Conservation (phyloP, 2,113 vertebrate species). For the Chaenocephalus aceratus region DNA sequence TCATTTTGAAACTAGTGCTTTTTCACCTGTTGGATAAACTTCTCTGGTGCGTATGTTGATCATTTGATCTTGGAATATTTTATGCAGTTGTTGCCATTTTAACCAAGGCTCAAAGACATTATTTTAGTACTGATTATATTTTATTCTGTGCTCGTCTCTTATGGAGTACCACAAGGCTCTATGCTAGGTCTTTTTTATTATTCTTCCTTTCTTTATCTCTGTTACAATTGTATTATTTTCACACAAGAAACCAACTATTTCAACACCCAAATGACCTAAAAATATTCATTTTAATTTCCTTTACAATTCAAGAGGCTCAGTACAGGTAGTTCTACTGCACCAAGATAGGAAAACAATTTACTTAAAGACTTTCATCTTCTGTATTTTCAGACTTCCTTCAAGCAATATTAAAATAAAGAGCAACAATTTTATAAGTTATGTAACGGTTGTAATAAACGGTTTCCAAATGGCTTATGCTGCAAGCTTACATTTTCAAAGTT, state of each 20-base stretch:
- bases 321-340: background rate
- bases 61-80: background rate
- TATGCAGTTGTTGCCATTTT: no score
- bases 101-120: background rate
- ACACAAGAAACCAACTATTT: background rate
- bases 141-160: background rate
- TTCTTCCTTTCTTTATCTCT: background rate
- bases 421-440: no score
- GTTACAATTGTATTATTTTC: background rate
- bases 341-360: background rate
- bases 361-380: background rate
- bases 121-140: background rate
- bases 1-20: background rate
- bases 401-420: no score
- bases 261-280: no score
- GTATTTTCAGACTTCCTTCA: no score
- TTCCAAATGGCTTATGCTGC: background rate
- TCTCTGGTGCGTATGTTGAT: no score
- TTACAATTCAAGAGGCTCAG: no score
- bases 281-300: no score
- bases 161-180: constrained; percentile 12
- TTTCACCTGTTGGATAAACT: background rate
- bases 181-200: background rate
- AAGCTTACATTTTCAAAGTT: constrained; percentile 36
- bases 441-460: no score